Conservation (phyloP, 2,888 invertebrate species). For the Hemaris fuciformis region DNA sequence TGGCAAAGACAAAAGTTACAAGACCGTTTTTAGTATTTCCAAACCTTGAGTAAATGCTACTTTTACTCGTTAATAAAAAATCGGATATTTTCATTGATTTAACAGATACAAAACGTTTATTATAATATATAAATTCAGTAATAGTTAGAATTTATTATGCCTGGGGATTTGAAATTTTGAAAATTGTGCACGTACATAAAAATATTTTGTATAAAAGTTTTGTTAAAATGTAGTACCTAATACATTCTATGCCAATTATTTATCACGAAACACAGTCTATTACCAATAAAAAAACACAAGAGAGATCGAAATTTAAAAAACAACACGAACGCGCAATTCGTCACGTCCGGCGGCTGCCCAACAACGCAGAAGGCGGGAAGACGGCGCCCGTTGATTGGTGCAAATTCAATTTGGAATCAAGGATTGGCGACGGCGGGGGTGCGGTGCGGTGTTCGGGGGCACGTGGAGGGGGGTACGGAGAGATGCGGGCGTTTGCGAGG, state of each 20-base stretch:
- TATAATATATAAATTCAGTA: no score
- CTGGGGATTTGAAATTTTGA: no score
- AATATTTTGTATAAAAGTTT: no score
- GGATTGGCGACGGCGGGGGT: conserved; percentile 41
- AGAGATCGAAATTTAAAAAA: conserved; percentile 13
- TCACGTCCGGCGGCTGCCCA: conserved; percentile 64
- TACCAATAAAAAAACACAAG: conserved; percentile 8
- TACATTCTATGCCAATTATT: background rate
- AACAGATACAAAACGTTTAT: no score
- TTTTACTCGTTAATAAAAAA: background rate
- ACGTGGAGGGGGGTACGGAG: background rate
- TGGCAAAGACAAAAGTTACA: background rate
- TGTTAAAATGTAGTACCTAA: background rate
- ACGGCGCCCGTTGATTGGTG: conserved; percentile 79
- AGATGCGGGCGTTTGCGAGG: conserved; percentile 27
- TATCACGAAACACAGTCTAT: background rate
- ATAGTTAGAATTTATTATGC: no score
- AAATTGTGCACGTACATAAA: no score
- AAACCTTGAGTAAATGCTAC: background rate
- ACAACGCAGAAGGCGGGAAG: conserved; percentile 75
- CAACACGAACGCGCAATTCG: conserved; percentile 24
- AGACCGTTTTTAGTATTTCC: background rate
- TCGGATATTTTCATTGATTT: background rate
- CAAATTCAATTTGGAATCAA: conserved; percentile 81
- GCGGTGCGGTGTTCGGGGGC: background rate